phyloP scores from a whole-genome alignment of 2,797 vertebrate genomes.

The Melanogrammus aeglefinus region DNA sequence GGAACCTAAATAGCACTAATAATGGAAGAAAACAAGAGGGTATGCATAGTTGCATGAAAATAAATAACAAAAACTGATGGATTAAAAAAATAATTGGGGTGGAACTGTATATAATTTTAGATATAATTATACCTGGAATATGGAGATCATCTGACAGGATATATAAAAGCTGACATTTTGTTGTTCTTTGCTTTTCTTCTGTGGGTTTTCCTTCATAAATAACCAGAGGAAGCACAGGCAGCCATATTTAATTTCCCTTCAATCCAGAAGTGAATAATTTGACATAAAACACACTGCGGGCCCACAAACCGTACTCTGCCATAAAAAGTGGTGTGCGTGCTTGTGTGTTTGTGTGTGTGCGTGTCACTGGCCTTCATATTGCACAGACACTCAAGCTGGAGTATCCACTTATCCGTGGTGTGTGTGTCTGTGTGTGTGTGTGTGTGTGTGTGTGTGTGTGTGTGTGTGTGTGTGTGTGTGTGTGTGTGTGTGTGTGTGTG shows the following conservation, averaged over 20 bases:
- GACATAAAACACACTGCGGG: constrained; percentile 2
- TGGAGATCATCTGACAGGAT: background rate
- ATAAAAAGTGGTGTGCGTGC: background rate
- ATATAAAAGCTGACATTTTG: background rate
- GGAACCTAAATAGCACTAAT: background rate
- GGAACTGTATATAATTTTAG: background rate
- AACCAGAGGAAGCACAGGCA: background rate
- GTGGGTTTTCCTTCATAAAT: background rate
- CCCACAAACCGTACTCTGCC: background rate
- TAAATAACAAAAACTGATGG: background rate
- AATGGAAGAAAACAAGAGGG: background rate
- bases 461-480: background rate
- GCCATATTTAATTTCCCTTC: constrained; percentile 1
- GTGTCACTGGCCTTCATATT: background rate
- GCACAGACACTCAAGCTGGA: no score
- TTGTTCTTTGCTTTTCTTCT: constrained; percentile 4
- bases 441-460: background rate
- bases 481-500: no score
- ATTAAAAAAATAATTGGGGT: background rate
- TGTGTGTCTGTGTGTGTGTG: background rate
- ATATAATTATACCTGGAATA: background rate
- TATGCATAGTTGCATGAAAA: background rate
- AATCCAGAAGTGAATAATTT: background rate
- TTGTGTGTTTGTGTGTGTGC: background rate
- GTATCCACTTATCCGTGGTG: no score